phyloP scores from a whole-genome alignment of 2,113 vertebrate genomes.

The Crotalus viridis region DNA sequence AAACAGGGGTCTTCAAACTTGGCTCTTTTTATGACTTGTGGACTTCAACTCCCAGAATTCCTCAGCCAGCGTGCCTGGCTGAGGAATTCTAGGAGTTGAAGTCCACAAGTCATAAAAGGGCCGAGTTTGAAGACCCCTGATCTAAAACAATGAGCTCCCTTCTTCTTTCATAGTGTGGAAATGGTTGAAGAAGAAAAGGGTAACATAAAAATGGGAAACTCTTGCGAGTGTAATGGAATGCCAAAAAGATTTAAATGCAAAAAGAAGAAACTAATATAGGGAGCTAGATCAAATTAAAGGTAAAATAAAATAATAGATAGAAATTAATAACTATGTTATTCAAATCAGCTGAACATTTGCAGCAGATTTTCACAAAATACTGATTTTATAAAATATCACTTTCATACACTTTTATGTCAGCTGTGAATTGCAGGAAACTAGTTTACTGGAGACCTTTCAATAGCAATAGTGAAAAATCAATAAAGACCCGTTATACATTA shows the following conservation, averaged over 20 bases:
- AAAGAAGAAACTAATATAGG: background rate
- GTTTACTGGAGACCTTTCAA: conserved; percentile 11
- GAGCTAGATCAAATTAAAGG: background rate
- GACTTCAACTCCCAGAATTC: no score
- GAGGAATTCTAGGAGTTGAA: no score
- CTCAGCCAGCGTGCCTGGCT: no score
- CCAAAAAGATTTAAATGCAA: background rate
- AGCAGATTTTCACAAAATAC: conserved; percentile 23
- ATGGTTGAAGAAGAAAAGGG: background rate
- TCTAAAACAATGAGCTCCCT: background rate
- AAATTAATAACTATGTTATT: background rate
- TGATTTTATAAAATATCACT: conserved; percentile 51
- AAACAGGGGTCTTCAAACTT: no score
- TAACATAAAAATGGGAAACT: background rate
- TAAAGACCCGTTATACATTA: conserved; percentile 59
- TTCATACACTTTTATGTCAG: conserved; percentile 13
- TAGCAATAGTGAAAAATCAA: conserved; percentile 57
- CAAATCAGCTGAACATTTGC: background rate
- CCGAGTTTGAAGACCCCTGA: no score
- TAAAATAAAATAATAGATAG: background rate
- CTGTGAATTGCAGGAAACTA: conserved; percentile 24
- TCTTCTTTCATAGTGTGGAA: background rate
- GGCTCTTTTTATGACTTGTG: no score
- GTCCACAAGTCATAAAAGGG: no score
- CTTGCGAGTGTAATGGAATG: background rate